phyloP scores from a whole-genome alignment of 2,113 vertebrate species.

The Rhinichthys klamathensis region DNA sequence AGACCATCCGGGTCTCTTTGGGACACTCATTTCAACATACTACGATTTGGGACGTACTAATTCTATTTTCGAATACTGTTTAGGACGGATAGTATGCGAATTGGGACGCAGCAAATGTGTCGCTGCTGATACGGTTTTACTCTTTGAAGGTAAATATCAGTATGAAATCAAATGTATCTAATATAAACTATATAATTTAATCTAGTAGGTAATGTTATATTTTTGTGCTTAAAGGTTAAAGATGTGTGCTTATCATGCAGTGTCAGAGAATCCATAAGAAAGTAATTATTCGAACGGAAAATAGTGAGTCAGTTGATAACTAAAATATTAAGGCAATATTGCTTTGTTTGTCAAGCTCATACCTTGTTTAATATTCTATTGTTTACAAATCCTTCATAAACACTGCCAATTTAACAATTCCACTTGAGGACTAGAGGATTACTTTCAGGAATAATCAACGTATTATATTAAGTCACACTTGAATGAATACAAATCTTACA shows the following conservation, averaged over 20 bases:
- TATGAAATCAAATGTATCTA: neutral
- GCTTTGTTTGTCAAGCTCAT: neutral
- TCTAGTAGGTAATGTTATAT: neutral
- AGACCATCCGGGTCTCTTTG: no score
- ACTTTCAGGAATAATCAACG: neutral
- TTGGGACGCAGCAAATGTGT: no score
- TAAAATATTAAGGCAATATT: neutral
- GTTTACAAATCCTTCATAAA: neutral
- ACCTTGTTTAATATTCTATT: neutral
- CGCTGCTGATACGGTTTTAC: neutral
- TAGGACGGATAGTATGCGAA: no score
- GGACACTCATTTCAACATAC: no score
- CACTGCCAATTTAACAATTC: neutral
- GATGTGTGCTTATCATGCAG: neutral
- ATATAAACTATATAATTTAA: neutral
- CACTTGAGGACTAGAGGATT: neutral
- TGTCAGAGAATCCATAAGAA: neutral
- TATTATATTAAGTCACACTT: conserved; percentile 11
- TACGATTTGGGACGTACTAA: no score
- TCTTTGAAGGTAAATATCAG: neutral
- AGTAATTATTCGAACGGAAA: neutral
- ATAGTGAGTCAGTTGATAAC: neutral
- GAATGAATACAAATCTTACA: neutral
- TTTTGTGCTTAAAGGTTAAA: neutral
- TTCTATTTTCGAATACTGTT: no score